A percentile compares a stretch with the other conserved stretches of the same genome.
Conservation (phyloP, 2,888 invertebrate genomes). For the Dryomyza anilis region DNA sequence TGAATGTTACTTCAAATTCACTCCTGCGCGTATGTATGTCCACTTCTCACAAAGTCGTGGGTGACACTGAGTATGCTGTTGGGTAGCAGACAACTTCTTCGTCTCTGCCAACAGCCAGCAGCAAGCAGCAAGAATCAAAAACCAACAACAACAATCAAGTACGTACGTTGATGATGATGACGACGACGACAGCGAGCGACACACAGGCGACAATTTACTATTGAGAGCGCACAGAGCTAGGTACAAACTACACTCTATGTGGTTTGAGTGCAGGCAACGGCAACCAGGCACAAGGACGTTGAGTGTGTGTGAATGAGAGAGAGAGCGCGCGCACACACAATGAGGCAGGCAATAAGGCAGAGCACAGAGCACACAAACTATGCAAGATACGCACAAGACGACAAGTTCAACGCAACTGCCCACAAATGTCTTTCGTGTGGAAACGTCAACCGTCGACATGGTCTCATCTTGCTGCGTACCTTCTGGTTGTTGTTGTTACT, state of each 20-base stretch:
- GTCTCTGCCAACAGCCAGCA: constrained; percentile 28
- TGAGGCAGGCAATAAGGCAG: neutral
- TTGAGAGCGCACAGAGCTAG: neutral
- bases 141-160: constrained; percentile 20
- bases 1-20: constrained; percentile 25
- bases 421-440: constrained; percentile 45
- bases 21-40: constrained; percentile 41
- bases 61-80: constrained; percentile 53
- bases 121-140: constrained; percentile 11
- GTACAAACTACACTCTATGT: no score
- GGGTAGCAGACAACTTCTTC: constrained; percentile 38
- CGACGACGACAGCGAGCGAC: constrained; percentile 7
- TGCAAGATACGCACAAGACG: constrained; percentile 51
- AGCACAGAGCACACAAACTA: constrained; percentile 11
- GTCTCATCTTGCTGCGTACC: neutral
- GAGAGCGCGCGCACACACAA: constrained; percentile 10
- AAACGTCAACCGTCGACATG: constrained; percentile 11
- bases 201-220: constrained; percentile 25
- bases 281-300: neutral
- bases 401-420: constrained; percentile 60
- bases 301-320: neutral
- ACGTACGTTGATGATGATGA: neutral
- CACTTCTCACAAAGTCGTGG: constrained; percentile 56
- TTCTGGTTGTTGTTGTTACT: constrained; percentile 5
- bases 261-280: neutral